Evolutionary conservation across 1,140 invertebrate species (phyloP), one percentile per base, ranked within the genome.

Genomic region (Leucophenga varia): DNA sequence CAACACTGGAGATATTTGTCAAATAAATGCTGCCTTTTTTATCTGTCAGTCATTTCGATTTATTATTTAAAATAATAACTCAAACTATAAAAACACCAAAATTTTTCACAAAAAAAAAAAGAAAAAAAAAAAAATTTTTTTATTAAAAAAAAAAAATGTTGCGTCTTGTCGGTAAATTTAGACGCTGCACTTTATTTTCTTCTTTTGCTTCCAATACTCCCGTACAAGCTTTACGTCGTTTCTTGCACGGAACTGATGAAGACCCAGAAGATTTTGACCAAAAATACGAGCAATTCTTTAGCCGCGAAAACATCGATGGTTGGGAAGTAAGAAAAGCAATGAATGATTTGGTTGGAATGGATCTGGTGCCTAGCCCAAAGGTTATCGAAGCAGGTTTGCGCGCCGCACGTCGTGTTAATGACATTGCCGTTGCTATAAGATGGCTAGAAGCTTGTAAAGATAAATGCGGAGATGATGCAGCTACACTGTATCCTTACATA

Each of bases 291-390:
- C 80, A 82, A n/a, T 96, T 84, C 76, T 93, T 98, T 78, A 91
- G 85, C 72, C 82, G 90, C 39, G 79, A 82, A 38, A 89, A 97
- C 58, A 91, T 97, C 73, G 95, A 97, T 79, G 86, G 87, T 20
- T 98, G 95, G 95, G 92, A 96, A 79, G 82, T 95, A 52, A 84
- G 95, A 13, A 90, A 93, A 71, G 86, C 81, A 17, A 86, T 89
- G 82, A 89, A 87, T 57, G 85, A 89, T 73, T 65, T 89, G 12
- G 79, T 84, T 77, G 89, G 87, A 59, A 86, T 90, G 82, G 95
- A 98, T 80, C 80, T 92, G 49, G 85, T 98, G 18, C 94, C 96
- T 3, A 94, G 98, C 69, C 95, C 95, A 38, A 88, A 83, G 73
- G 91, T 98, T 56, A 84, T 97, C 41, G 85, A 84, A 61, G 90